phyloP scores from a whole-genome alignment of 2,888 invertebrate species.

The Drosophila nigritarsus region DNA sequence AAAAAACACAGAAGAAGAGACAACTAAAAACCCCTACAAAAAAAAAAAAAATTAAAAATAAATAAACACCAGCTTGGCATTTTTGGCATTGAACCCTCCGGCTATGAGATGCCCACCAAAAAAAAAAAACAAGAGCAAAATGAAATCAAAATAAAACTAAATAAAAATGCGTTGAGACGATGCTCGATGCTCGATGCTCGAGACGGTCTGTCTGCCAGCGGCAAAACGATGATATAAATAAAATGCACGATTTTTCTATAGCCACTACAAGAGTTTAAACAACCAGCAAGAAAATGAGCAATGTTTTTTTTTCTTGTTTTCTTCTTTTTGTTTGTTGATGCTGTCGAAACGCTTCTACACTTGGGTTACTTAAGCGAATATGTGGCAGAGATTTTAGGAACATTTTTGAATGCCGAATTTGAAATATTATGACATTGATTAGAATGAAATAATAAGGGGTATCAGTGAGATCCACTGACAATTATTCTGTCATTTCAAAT shows the following conservation, averaged over 20 bases:
- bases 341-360: slow-evolving; percentile 13
- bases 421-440: slow-evolving; percentile 4
- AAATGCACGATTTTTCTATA: slow-evolving; percentile 66
- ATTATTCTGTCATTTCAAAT: background rate
- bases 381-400: background rate
- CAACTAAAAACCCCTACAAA: slow-evolving; percentile 10
- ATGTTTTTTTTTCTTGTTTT: slow-evolving; percentile 12
- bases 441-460: background rate
- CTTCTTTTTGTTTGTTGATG: slow-evolving; percentile 7
- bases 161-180: slow-evolving; percentile 70
- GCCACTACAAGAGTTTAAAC: slow-evolving; percentile 30
- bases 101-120: slow-evolving; percentile 47
- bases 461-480: background rate
- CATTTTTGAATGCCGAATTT: slow-evolving; percentile 1
- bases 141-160: slow-evolving; percentile 70
- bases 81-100: slow-evolving; percentile 81
- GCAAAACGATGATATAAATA: slow-evolving; percentile 70
- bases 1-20: slow-evolving; percentile 18
- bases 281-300: slow-evolving; percentile 25
- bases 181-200: slow-evolving; percentile 60
- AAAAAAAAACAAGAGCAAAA: slow-evolving; percentile 48
- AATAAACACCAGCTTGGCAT: slow-evolving; percentile 65
- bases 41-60: slow-evolving; percentile 12
- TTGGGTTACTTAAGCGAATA: background rate
- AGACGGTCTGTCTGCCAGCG: slow-evolving; percentile 77